Base-by-base conservation (phyloP, 2,113 vertebrate species). In the Halichoerus grypus region DNA sequence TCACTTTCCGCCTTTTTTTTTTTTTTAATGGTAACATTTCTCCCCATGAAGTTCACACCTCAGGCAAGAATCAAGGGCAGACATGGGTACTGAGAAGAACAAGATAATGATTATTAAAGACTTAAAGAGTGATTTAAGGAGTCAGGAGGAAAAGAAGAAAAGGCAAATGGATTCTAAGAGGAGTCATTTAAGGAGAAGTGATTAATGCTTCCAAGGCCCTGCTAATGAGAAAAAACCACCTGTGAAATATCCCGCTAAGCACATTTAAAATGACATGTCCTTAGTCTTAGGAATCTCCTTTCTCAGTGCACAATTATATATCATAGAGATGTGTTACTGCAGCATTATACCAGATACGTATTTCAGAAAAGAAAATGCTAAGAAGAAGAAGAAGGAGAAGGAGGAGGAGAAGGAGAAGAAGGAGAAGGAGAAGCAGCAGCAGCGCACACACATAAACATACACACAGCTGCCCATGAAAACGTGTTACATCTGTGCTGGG, bases 201-300 rank as follows among this genome's bases (percentile, higher is more conserved):
- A 85, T 51, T 67, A 72, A 90, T 21, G 46, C 71, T 69, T 94
- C 26, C 28, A 24, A 92, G 49, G 80, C 2, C n/a, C 46, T 28
- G 51, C 42, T 82, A 86, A 93, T 77, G 31, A 71, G 77, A 42
- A 92, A 69, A 86, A 91, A 87, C 12, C 28, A 86, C 13, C 83
- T 39, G 16, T 10, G 19, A 89, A 94, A 55, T 18, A 82, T 9
- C 55, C 19, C 16, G 24, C 24, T 42, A 21, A 81, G 24, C 53
- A 7, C 36, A 10, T 39, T 82, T 36, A 63, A 77, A 95, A 83
- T 10, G 21, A 13, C 16, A 13, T 5, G 31, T 11, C 15, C 92
- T 59, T 42, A 36, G 46, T 57, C 81, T 72, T 81, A 33, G 46
- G 53, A 79, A 33, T 51, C 80, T n/a, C 39, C 22, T 39, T 26